These are phyloP conservation scores for Epinephelus coioides DNA, from an alignment of 2,797 vertebrate genomes.

Conservation along the genomic window DNA sequence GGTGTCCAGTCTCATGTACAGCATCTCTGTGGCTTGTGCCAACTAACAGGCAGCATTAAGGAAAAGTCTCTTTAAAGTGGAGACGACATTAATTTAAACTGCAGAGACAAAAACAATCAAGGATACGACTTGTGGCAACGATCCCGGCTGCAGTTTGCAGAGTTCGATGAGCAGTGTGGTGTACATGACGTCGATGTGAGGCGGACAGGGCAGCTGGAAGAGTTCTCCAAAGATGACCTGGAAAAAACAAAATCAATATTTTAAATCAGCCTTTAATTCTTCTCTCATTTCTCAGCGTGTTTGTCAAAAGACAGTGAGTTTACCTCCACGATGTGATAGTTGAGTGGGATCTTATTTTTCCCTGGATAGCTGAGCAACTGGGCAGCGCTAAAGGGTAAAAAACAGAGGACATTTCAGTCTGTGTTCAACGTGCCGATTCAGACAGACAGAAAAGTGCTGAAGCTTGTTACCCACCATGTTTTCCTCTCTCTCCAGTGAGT, in stretches of 20 bases:
- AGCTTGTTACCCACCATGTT: slow-evolving; percentile 88
- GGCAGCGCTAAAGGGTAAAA: slow-evolving; percentile 61
- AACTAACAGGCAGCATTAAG: slow-evolving; percentile 89
- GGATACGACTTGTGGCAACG: slow-evolving; percentile 99
- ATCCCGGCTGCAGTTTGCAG: slow-evolving; percentile 98
- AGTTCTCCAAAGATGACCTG: slow-evolving; percentile 97
- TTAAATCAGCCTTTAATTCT: background rate
- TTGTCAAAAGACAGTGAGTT: accelerated
- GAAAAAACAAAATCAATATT: background rate
- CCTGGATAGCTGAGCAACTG: slow-evolving; percentile 97
- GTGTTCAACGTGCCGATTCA: background rate
- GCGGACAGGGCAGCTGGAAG: slow-evolving; percentile 93
- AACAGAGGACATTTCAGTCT: background rate
- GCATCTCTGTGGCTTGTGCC: slow-evolving; percentile 98
- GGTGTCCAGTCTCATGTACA: slow-evolving; percentile 97
- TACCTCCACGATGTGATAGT: slow-evolving; percentile 99
- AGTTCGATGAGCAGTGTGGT: slow-evolving; percentile 97
- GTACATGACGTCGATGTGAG: slow-evolving; percentile 97
- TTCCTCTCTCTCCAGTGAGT: slow-evolving; percentile 98
- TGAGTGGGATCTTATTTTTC: slow-evolving; percentile 98
- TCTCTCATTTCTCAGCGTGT: accelerated
- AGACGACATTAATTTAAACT: background rate
- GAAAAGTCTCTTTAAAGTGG: slow-evolving; percentile 31
- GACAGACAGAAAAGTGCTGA: accelerated
- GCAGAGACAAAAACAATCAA: slow-evolving; percentile 59